These are phyloP conservation scores for Vimba vimba DNA, from an alignment of 2,113 vertebrate genomes.

Conservation along the genomic window DNA sequence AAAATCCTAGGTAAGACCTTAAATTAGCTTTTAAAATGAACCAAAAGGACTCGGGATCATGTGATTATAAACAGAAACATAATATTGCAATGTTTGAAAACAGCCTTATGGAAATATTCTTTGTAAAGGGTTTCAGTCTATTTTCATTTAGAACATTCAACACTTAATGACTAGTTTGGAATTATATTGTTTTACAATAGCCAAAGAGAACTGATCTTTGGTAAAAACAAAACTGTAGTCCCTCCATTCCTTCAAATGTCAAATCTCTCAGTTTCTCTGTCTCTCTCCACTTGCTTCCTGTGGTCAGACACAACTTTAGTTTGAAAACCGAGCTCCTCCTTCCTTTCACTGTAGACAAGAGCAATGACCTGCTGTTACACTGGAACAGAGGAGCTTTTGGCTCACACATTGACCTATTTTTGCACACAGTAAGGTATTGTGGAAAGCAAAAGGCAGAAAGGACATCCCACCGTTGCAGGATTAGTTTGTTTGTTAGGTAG, in stretches of 20 bases:
- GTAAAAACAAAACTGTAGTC: not conserved
- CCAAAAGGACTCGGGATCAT: not conserved
- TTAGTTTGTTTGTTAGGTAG: not conserved
- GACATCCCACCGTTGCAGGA: slow-evolving; percentile 6
- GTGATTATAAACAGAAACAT: not conserved
- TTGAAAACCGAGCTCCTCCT: slow-evolving; percentile 45
- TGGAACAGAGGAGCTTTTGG: slow-evolving; percentile 41
- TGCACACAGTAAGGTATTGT: slow-evolving; percentile 39
- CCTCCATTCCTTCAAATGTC: not conserved
- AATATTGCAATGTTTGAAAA: too few relatives aligned
- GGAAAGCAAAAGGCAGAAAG: slow-evolving; percentile 1
- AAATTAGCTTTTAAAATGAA: not conserved
- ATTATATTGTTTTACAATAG: too few relatives aligned
- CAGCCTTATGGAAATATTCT: not conserved
- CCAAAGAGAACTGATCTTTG: too few relatives aligned
- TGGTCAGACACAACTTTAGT: not conserved
- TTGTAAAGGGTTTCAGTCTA: not conserved
- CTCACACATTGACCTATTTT: slow-evolving; percentile 44
- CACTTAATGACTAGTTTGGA: too few relatives aligned
- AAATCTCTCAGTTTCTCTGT: slow-evolving; percentile 13
- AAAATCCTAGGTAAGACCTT: not conserved
- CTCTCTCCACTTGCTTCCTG: not conserved
- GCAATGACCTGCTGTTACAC: slow-evolving; percentile 9
- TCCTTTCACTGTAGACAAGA: slow-evolving; percentile 17
- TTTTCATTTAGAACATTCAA: too few relatives aligned